A percentile compares a stretch with the other conserved stretches of the same genome.
Conservation (phyloP, 1,140 invertebrate species). For the Cepaea nemoralis region DNA sequence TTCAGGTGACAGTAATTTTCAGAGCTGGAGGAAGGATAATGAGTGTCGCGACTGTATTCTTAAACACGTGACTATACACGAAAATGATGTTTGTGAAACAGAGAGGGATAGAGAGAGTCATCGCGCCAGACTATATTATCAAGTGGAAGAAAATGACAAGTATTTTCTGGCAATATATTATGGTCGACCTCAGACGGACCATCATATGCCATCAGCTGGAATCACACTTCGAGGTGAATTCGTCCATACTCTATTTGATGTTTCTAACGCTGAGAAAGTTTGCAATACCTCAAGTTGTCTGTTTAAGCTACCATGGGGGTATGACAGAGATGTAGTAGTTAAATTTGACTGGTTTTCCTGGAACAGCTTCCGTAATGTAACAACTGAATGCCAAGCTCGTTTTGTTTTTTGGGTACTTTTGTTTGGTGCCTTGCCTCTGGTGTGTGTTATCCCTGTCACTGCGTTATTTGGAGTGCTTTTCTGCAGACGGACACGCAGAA, state of each 20-base stretch:
- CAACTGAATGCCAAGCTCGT: constrained; percentile 2
- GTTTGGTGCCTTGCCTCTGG: not conserved
- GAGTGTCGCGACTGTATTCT: not conserved
- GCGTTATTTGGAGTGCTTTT: not conserved
- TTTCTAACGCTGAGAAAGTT: not conserved
- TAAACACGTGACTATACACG: not conserved
- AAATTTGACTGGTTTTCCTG: not conserved
- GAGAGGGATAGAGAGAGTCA: not conserved
- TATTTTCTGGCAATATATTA: not conserved
- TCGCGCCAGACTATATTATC: not conserved
- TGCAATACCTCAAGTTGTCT: not conserved
- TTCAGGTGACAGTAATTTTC: constrained; percentile 1
- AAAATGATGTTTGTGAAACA: not conserved
- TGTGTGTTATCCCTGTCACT: not conserved
- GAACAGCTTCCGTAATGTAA: not conserved
- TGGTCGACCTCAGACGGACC: not conserved
- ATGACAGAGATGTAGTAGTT: not conserved
- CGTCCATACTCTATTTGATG: not conserved
- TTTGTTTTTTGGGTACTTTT: not conserved
- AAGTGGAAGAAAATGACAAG: not conserved
- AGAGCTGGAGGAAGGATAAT: not conserved
- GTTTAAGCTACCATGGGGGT: not conserved
- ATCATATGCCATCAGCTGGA: not conserved
- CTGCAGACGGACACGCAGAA: not conserved
- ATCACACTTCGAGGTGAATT: not conserved